phyloP scores from a whole-genome alignment of 2,888 invertebrate genomes.

The Leptinotarsa rubiginosa region DNA sequence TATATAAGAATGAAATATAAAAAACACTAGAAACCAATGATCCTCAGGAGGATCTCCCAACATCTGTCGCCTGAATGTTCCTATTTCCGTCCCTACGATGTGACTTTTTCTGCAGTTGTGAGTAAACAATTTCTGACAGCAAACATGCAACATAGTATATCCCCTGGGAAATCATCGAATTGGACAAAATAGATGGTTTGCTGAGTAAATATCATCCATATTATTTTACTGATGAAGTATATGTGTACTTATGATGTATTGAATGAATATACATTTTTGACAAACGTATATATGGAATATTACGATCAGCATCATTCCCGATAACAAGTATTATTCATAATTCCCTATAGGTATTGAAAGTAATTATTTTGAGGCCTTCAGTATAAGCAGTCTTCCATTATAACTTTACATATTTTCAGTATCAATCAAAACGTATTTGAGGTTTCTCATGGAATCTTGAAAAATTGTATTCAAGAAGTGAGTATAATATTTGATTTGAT shows the following conservation, averaged over 20 bases:
- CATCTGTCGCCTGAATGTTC: not conserved
- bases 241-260: not conserved
- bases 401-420: too few species aligned
- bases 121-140: constrained; percentile 27
- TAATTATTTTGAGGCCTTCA: too few species aligned
- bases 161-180: constrained; percentile 46
- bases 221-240: not conserved
- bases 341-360: too few species aligned
- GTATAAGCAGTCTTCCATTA: too few species aligned
- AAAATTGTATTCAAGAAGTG: too few species aligned
- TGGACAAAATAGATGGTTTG: constrained; percentile 45
- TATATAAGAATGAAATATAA: too few species aligned
- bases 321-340: too few species aligned
- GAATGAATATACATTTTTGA: not conserved
- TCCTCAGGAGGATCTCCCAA: not conserved
- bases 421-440: too few species aligned
- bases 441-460: too few species aligned
- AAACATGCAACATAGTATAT: constrained; percentile 42
- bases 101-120: not conserved
- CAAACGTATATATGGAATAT: not conserved
- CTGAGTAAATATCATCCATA: constrained; percentile 34
- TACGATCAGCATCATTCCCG: not conserved
- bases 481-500: too few species aligned
- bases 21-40: not conserved
- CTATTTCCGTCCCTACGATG: not conserved